These are phyloP conservation scores for Sipunculus nudus DNA, from an alignment of 2,888 invertebrate genomes.

Conservation along the genomic window DNA sequence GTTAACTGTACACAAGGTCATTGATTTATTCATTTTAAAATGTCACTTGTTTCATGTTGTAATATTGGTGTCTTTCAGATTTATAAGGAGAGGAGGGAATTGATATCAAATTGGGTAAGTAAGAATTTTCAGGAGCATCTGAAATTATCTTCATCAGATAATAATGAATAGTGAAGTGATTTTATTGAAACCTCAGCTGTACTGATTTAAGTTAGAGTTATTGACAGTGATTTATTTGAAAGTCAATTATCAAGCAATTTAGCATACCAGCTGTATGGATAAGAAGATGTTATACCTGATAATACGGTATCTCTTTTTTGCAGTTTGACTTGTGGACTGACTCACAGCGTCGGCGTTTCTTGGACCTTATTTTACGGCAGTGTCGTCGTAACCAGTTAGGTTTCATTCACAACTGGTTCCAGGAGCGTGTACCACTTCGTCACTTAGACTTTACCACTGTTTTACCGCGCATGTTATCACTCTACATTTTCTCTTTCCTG, in stretches of 20 bases:
- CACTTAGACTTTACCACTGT: constrained; percentile 59
- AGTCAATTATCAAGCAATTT: too few species aligned
- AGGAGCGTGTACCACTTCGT: constrained; percentile 54
- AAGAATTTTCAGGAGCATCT: not conserved
- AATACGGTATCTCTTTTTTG: constrained; percentile 5
- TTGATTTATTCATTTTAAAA: not conserved
- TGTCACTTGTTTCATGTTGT: constrained; percentile 2
- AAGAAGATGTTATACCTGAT: not conserved
- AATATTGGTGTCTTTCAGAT: constrained; percentile 48
- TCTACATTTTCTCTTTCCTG: constrained; percentile 63
- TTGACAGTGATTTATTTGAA: too few species aligned
- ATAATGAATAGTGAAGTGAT: too few species aligned
- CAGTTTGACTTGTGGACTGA: constrained; percentile 67
- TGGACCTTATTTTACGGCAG: constrained; percentile 56
- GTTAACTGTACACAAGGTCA: too few species aligned
- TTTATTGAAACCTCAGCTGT: too few species aligned
- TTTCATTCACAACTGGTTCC: constrained; percentile 62
- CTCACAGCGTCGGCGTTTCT: constrained; percentile 60
- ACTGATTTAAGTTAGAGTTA: too few species aligned
- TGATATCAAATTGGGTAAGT: constrained; percentile 64
- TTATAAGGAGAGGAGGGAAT: constrained; percentile 60
- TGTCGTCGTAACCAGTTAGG: constrained; percentile 54
- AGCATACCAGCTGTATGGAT: too few species aligned
- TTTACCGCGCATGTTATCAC: constrained; percentile 57
- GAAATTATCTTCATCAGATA: not conserved